Evolutionary conservation across 2,888 invertebrate genomes (phyloP).

Genomic region (Watsonalla cultraria): DNA sequence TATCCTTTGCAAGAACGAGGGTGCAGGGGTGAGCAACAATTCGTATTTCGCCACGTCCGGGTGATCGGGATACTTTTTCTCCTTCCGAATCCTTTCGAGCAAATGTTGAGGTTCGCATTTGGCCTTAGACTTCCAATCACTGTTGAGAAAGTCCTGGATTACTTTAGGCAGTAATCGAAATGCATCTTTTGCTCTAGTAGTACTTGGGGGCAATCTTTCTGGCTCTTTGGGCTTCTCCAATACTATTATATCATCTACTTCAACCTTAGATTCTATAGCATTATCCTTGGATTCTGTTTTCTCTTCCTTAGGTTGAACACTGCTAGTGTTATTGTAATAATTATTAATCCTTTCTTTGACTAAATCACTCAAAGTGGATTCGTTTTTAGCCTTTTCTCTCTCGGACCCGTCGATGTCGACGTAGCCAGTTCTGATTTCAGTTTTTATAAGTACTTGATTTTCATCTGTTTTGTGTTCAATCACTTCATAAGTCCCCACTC

Average conservation of each 20-base stretch:
- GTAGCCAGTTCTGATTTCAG: slow-evolving; percentile 66
- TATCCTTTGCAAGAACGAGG: slow-evolving; percentile 87
- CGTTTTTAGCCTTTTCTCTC: slow-evolving; percentile 56
- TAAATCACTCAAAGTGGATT: slow-evolving; percentile 48
- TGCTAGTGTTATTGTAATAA: slow-evolving; percentile 41
- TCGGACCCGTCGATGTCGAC: slow-evolving; percentile 70
- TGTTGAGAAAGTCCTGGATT: slow-evolving; percentile 77
- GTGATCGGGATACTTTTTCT: slow-evolving; percentile 78
- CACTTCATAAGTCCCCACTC: slow-evolving; percentile 9
- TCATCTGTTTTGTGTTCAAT: slow-evolving; percentile 29
- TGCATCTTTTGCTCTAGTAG: slow-evolving; percentile 50
- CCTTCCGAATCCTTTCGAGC: slow-evolving; percentile 83
- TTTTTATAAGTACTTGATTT: slow-evolving; percentile 59
- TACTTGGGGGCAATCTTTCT: slow-evolving; percentile 49
- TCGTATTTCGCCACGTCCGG: slow-evolving; percentile 82
- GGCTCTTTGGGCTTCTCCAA: slow-evolving; percentile 33
- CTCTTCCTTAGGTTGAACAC: slow-evolving; percentile 23
- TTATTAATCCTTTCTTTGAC: slow-evolving; percentile 54
- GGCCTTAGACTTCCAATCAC: slow-evolving; percentile 67
- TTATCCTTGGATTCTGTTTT: slow-evolving; percentile 14
- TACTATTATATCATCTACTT: slow-evolving; percentile 65
- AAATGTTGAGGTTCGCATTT: slow-evolving; percentile 86
- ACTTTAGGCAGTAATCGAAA: slow-evolving; percentile 75
- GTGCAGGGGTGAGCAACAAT: slow-evolving; percentile 87
- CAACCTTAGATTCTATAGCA: slow-evolving; percentile 30